Evolutionary conservation across 1,140 invertebrate genomes (phyloP).

Genomic region (Zaprionus lachaisei): DNA sequence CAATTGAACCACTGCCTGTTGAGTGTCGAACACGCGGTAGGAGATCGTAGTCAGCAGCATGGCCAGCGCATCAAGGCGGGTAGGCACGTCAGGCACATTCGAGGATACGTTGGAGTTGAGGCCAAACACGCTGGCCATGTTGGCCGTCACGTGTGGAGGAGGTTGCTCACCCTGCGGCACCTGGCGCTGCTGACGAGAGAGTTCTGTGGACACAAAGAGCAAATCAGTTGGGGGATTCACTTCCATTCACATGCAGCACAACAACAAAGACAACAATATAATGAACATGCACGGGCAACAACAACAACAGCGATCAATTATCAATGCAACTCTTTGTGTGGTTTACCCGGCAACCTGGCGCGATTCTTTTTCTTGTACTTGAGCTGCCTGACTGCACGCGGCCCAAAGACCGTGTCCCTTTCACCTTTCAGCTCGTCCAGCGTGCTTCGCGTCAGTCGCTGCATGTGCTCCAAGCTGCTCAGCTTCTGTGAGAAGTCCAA

Average conservation of each 20-base stretch:
- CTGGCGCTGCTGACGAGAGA: slow-evolving; percentile 43
- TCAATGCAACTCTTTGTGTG: background rate
- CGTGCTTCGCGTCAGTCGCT: slow-evolving; percentile 56
- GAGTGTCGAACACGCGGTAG: slow-evolving; percentile 37
- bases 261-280: background rate
- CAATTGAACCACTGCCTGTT: slow-evolving; percentile 38
- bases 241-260: background rate
- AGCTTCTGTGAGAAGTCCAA: slow-evolving; percentile 64
- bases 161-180: background rate
- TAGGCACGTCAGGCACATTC: slow-evolving; percentile 22
- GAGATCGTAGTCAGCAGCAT: slow-evolving; percentile 66
- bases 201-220: slow-evolving; percentile 23
- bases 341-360: slow-evolving; percentile 55
- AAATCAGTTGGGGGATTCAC: background rate
- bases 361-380: slow-evolving; percentile 63
- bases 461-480: slow-evolving; percentile 72
- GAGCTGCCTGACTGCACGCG: slow-evolving; percentile 47
- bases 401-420: slow-evolving; percentile 49
- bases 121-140: slow-evolving; percentile 14
- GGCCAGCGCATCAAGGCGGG: slow-evolving; percentile 60
- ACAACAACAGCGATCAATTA: slow-evolving; percentile 31
- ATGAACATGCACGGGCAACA: background rate
- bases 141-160: background rate
- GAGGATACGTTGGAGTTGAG: background rate
- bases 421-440: slow-evolving; percentile 81